Conservation (phyloP, 2,113 vertebrate species). For the Suricata suricatta region DNA sequence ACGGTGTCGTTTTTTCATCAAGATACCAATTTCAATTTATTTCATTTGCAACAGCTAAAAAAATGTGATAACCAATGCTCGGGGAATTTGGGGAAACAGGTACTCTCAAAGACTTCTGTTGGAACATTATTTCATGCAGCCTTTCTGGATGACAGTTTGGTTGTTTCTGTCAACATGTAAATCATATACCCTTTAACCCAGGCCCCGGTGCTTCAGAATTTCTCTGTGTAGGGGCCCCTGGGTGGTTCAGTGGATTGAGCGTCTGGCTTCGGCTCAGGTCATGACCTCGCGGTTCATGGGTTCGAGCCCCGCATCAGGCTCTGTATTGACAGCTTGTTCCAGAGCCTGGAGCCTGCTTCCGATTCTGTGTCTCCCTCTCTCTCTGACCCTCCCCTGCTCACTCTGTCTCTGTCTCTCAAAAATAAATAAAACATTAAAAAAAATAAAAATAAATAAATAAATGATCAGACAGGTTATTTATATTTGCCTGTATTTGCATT, state of each 20-base stretch:
- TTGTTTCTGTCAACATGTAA: background rate
- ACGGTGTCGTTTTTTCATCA: background rate
- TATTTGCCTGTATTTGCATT: background rate
- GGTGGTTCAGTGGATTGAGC: no score
- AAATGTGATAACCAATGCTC: background rate
- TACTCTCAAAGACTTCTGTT: background rate
- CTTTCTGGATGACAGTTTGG: background rate
- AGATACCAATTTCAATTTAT: background rate
- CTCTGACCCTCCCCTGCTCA: no score
- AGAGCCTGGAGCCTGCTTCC: no score
- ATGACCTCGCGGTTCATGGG: no score
- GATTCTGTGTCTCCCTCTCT: no score
- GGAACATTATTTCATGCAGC: background rate
- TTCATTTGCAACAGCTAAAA: slow-evolving; percentile 12
- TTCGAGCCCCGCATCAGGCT: no score
- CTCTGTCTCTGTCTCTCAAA: no score
- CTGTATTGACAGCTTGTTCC: no score
- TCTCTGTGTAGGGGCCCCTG: background rate
- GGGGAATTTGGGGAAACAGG: background rate
- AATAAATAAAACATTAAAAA: no score
- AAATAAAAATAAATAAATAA: no score
- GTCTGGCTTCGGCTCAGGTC: no score
- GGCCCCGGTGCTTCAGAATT: background rate
- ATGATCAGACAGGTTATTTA: background rate
- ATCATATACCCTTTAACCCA: background rate